Conservation (phyloP, 1,140 invertebrate species). For the Dreissena rostriformis region DNA sequence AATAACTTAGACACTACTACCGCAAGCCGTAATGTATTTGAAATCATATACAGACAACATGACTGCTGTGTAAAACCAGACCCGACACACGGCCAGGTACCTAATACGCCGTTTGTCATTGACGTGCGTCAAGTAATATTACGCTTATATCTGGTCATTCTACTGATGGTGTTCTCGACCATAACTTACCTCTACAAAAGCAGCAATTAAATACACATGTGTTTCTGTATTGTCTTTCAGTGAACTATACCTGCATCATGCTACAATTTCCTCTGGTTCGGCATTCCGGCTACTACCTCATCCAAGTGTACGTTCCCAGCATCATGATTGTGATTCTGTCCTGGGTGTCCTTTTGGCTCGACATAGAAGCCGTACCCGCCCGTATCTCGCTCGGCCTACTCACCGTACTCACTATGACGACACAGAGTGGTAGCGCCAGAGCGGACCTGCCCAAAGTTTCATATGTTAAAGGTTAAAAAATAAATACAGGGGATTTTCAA, state of each 20-base stretch:
- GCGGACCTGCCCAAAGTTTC: constrained; percentile 79
- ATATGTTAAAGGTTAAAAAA: constrained; percentile 83
- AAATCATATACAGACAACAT: too few relatives aligned
- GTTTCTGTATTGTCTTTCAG: constrained; percentile 35
- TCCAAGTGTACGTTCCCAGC: constrained; percentile 72
- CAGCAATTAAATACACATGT: too few relatives aligned
- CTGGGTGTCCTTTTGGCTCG: constrained; percentile 97
- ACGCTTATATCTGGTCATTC: too few relatives aligned
- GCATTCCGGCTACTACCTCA: constrained; percentile 71
- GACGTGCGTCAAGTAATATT: too few relatives aligned
- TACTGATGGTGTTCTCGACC: too few relatives aligned
- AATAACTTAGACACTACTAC: too few relatives aligned
- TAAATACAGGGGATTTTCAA: too few relatives aligned
- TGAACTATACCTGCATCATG: constrained; percentile 70
- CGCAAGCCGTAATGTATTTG: too few relatives aligned
- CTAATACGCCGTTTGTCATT: too few relatives aligned
- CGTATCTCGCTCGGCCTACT: constrained; percentile 82
- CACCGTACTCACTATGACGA: constrained; percentile 81
- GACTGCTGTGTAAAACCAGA: too few relatives aligned
- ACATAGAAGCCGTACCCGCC: constrained; percentile 84
- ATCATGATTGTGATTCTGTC: constrained; percentile 89
- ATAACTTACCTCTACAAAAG: too few relatives aligned
- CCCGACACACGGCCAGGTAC: too few relatives aligned
- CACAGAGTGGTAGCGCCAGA: constrained; percentile 74
- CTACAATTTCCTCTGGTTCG: constrained; percentile 64